These are phyloP conservation scores for Cyprinodon tularosa DNA, from an alignment of 2,113 vertebrate species.

Conservation along the genomic window DNA sequence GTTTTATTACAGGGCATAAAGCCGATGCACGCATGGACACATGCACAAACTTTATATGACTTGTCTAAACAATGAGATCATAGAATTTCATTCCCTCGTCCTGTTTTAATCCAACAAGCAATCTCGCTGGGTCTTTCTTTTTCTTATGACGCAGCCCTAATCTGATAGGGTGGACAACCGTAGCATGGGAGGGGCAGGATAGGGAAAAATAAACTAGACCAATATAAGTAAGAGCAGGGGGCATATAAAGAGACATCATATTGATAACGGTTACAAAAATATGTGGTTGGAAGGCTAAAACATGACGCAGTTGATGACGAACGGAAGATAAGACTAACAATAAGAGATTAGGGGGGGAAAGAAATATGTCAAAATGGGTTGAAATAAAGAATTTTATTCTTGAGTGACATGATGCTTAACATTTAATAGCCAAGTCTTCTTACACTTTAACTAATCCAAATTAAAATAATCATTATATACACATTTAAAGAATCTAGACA, in stretches of 20 bases:
- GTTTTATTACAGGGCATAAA: constrained; percentile 62
- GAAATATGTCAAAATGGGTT: too few species aligned
- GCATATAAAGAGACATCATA: background rate
- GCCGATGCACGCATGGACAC: constrained; percentile 35
- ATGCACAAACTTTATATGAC: constrained; percentile 46
- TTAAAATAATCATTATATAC: too few species aligned
- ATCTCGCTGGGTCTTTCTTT: constrained; percentile 63
- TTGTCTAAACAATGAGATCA: constrained; percentile 74
- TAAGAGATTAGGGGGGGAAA: too few species aligned
- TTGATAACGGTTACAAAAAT: background rate
- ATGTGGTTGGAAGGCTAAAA: background rate
- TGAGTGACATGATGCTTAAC: too few species aligned
- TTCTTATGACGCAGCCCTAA: constrained; percentile 69
- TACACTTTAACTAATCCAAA: too few species aligned
- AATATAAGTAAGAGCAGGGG: background rate
- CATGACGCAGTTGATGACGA: background rate
- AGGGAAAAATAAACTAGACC: constrained; percentile 18
- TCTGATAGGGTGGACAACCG: constrained; percentile 57
- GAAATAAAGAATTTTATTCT: too few species aligned
- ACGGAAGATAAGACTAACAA: too few species aligned
- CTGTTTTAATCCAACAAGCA: constrained; percentile 71
- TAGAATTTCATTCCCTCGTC: constrained; percentile 69
- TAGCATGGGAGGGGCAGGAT: constrained; percentile 22
- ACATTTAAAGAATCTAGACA: too few species aligned
- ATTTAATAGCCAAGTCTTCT: too few species aligned